These are phyloP conservation scores for Micromys minutus DNA, from an alignment of 2,113 vertebrate genomes.

Conservation along the genomic window DNA sequence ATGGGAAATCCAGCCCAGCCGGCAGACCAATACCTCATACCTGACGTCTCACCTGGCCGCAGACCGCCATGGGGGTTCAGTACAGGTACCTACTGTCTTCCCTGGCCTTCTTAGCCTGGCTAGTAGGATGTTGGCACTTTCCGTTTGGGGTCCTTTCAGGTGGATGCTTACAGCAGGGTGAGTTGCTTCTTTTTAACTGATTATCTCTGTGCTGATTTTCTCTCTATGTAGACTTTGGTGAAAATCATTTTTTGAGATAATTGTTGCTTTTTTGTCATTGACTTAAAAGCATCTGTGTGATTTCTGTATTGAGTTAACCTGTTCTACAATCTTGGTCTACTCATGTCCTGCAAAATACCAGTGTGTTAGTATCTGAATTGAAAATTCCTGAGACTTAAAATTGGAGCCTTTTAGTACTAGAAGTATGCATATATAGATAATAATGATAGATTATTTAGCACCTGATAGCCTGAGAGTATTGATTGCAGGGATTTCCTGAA, in stretches of 20 bases:
- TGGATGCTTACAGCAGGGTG: background rate
- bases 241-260: conserved; percentile 16
- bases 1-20: conserved; percentile 97
- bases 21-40: conserved; percentile 98
- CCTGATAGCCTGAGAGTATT: background rate
- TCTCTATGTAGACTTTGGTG: background rate
- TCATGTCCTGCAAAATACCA: conserved; percentile 29
- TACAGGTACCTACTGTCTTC: conserved; percentile 93
- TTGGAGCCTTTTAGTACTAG: background rate
- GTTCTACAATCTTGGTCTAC: conserved; percentile 16
- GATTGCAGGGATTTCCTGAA: conserved; percentile 7
- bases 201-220: conserved; percentile 1
- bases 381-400: conserved; percentile 37
- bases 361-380: conserved; percentile 13
- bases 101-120: background rate
- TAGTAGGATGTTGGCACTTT: conserved; percentile 24
- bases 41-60: conserved; percentile 98
- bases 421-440: background rate
- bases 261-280: conserved; percentile 49
- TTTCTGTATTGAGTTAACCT: conserved; percentile 45
- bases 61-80: conserved; percentile 99
- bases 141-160: background rate
- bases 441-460: background rate
- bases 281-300: background rate
- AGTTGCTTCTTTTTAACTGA: conserved; percentile 17